Percentiles rank a stretch among this genome's conserved stretches.
Evolutionary conservation across 2,888 invertebrate species (phyloP).

Genomic region (Macrostomum cliftonense): DNA sequence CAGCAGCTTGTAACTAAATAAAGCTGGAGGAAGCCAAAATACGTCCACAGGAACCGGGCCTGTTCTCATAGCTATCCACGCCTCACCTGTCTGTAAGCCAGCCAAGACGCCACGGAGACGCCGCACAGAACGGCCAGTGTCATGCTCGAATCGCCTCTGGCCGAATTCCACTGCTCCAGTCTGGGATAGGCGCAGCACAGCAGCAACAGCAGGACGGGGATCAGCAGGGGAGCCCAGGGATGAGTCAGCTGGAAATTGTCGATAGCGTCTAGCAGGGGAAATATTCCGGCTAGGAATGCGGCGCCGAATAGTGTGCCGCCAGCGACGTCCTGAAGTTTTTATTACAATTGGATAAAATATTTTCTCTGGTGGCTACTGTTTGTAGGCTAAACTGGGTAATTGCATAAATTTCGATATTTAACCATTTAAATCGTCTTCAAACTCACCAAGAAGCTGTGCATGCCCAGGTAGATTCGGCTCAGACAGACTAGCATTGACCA

Average conservation of each 20-base stretch:
- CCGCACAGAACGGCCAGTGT: constrained; percentile 46
- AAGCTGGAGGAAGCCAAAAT: no score
- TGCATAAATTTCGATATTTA: no score
- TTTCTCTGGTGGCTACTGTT: no score
- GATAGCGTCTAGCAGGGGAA: constrained; percentile 54
- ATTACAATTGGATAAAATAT: no score
- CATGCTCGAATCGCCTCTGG: constrained; percentile 70
- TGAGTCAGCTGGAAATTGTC: constrained; percentile 54
- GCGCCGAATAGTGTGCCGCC: constrained; percentile 55
- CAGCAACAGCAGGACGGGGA: constrained; percentile 47
- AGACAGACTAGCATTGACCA: constrained; percentile 59
- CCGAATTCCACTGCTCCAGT: constrained; percentile 69
- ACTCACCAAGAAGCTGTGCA: constrained; percentile 71
- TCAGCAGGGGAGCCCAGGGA: constrained; percentile 47
- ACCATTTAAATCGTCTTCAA: no score
- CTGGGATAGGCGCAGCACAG: constrained; percentile 59
- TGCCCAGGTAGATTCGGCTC: constrained; percentile 71
- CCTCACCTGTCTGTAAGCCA: neutral
- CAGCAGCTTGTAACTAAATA: no score
- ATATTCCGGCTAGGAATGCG: constrained; percentile 50
- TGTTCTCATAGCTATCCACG: no score
- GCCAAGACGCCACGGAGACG: neutral
- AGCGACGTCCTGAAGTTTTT: constrained; percentile 53
- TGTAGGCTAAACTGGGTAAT: no score
- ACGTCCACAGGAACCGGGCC: no score